Evolutionary conservation across 2,888 invertebrate genomes (phyloP).

Genomic region (Brassicogethes aeneus): DNA sequence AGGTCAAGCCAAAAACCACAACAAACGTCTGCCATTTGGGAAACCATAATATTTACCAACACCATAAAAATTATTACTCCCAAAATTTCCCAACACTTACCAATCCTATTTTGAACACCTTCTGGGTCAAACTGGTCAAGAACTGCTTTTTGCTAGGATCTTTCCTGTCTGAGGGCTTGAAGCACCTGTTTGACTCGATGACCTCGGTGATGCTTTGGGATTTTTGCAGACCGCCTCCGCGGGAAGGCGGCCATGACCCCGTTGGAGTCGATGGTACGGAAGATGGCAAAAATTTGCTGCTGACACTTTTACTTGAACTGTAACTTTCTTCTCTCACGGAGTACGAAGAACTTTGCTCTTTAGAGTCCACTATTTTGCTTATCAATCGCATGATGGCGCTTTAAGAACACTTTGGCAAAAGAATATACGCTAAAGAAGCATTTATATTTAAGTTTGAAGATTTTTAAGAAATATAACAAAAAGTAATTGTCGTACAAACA

Average conservation of each 20-base stretch:
- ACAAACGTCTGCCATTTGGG: too few species aligned
- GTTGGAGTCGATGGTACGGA: constrained; percentile 24
- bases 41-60: too few species aligned
- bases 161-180: constrained; percentile 77
- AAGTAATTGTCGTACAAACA: too few species aligned
- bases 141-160: constrained; percentile 76
- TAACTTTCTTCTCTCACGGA: constrained; percentile 22
- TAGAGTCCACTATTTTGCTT: constrained; percentile 27
- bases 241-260: constrained; percentile 16
- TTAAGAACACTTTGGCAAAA: background rate
- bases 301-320: constrained; percentile 22
- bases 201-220: constrained; percentile 43
- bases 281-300: constrained; percentile 20
- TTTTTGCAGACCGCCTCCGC: constrained; percentile 26
- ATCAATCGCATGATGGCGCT: constrained; percentile 24
- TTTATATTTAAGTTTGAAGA: too few species aligned
- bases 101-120: constrained; percentile 74
- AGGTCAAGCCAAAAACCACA: too few species aligned
- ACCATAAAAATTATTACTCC: too few species aligned
- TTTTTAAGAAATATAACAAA: too few species aligned
- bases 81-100: constrained; percentile 62
- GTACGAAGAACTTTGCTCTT: constrained; percentile 18
- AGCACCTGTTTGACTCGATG: constrained; percentile 64
- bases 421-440: too few species aligned
- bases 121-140: constrained; percentile 68